Evolutionary conservation across 2,888 invertebrate species (phyloP).

Genomic region (Drosophila longiperda): DNA sequence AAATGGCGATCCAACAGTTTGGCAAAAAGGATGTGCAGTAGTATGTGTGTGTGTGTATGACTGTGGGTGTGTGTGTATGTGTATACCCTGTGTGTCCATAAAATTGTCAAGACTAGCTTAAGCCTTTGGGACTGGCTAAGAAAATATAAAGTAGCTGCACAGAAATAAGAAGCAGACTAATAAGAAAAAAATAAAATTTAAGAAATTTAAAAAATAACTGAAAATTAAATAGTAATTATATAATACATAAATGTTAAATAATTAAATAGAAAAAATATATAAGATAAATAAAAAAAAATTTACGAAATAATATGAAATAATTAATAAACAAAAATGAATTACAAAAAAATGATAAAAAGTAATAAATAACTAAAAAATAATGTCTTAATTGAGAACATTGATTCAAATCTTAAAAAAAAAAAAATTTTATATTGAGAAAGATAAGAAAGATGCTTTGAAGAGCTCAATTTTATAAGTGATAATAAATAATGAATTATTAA

Average conservation of each 20-base stretch:
- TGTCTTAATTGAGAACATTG: not conserved
- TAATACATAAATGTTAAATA: not conserved
- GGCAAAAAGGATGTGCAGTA: not conserved
- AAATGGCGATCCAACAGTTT: constrained; percentile 46
- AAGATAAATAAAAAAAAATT: not conserved
- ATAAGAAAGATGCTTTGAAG: not conserved
- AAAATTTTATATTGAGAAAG: not conserved
- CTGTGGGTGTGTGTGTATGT: not conserved
- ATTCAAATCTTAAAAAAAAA: not conserved
- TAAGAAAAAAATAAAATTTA: not conserved
- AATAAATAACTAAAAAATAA: not conserved
- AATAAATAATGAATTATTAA: not conserved
- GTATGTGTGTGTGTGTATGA: not conserved
- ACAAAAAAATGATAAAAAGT: not conserved
- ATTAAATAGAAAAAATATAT: not conserved
- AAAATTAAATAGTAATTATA: not conserved
- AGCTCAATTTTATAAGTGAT: not conserved
- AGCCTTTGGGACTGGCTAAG: not conserved
- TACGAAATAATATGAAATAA: not conserved
- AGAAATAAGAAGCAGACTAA: not conserved
- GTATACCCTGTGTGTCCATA: not conserved
- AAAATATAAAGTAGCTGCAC: not conserved
- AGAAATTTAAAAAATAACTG: not conserved
- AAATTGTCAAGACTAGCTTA: not conserved
- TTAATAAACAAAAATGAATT: not conserved